phyloP scores from a whole-genome alignment of 2,113 vertebrate genomes.

The Heteronetta atricapilla region DNA sequence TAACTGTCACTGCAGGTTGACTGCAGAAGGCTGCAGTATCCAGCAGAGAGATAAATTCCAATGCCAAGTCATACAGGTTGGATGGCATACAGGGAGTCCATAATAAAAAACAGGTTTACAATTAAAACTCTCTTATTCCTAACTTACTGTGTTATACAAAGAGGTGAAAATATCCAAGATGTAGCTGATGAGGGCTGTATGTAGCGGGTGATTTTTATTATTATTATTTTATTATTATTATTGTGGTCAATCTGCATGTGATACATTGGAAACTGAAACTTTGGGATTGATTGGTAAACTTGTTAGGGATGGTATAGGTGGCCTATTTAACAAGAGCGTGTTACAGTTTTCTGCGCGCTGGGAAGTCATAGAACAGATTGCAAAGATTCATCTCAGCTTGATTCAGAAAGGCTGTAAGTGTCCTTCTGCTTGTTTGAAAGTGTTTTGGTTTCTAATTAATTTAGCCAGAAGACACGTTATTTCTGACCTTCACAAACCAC shows the following conservation, averaged over 20 bases:
- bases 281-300: not conserved
- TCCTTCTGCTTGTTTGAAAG: conserved; percentile 34
- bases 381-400: conserved; percentile 44
- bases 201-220: not conserved
- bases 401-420: conserved; percentile 23
- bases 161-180: not conserved
- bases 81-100: conserved; percentile 65
- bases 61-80: conserved; percentile 75
- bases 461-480: conserved; percentile 28
- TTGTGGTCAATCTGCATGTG: not conserved
- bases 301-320: not conserved
- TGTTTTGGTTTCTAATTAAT: conserved; percentile 54
- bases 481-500: conserved; percentile 54
- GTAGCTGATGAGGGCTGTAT: not conserved
- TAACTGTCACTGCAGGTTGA: conserved; percentile 82
- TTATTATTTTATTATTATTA: too few relatives aligned
- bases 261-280: not conserved
- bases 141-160: not conserved
- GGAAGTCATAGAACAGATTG: conserved; percentile 55
- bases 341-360: conserved; percentile 11
- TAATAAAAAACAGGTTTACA: conserved; percentile 70
- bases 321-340: not conserved
- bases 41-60: conserved; percentile 78
- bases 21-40: conserved; percentile 76
- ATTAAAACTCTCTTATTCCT: conserved; percentile 66